A percentile compares a stretch with the other conserved stretches of the same genome.
Evolutionary conservation across 2,797 vertebrate genomes (phyloP).

Genomic region (Bradypodion ventrale): DNA sequence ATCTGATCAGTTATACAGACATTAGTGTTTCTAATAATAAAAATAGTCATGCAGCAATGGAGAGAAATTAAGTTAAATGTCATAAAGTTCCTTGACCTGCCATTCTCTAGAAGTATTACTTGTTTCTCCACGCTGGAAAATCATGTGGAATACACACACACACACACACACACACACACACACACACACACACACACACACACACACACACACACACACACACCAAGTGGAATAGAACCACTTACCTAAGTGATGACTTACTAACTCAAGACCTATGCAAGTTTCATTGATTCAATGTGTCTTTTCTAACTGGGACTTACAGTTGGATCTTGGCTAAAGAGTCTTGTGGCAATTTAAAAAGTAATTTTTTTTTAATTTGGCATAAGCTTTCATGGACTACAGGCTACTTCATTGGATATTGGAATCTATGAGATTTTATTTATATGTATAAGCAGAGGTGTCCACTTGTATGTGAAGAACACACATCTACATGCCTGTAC

Average conservation of each 20-base stretch:
- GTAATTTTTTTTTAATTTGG: not conserved
- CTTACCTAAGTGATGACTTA: not conserved
- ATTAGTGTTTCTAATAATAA: not conserved
- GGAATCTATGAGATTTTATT: not conserved
- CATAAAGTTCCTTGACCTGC: too few species aligned
- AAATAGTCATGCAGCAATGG: not conserved
- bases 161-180: too few species aligned
- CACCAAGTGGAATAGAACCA: too few species aligned
- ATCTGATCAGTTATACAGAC: not conserved
- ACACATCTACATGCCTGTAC: too few species aligned
- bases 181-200: too few species aligned
- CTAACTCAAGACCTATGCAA: not conserved
- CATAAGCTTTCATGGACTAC: not conserved
- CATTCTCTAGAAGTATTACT: not conserved
- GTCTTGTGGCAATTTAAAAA: too few species aligned
- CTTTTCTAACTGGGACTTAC: not conserved
- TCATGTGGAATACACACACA: too few species aligned
- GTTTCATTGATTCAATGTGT: not conserved
- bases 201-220: too few species aligned
- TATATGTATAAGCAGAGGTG: too few species aligned
- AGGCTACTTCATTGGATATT: not conserved
- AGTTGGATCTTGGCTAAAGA: not conserved
- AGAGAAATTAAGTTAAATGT: not conserved
- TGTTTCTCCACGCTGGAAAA: not conserved
- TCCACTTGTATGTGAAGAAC: too few species aligned